Evolutionary conservation across 2,797 vertebrate species (phyloP).

Genomic region (Lophura swinhoii): DNA sequence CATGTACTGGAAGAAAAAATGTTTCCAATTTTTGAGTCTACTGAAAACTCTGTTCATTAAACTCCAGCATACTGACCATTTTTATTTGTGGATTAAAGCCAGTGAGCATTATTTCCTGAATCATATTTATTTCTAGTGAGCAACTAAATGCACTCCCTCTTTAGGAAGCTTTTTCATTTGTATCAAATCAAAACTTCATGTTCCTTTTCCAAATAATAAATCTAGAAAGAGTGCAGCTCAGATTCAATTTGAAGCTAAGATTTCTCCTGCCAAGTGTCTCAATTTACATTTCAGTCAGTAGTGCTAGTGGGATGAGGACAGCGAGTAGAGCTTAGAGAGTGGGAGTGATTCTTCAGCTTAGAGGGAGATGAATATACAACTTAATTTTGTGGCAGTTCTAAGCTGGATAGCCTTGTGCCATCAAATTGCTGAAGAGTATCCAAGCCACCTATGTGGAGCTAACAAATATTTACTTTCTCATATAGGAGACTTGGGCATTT

Average conservation of each 20-base stretch:
- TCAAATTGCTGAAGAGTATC: neutral
- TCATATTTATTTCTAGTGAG: neutral
- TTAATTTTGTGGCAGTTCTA: neutral
- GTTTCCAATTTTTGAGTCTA: neutral
- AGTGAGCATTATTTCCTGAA: neutral
- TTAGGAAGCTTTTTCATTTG: neutral
- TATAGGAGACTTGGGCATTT: neutral
- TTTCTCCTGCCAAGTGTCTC: neutral
- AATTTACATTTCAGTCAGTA: accelerated
- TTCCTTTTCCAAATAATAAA: neutral
- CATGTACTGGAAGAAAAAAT: neutral
- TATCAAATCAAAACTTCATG: neutral
- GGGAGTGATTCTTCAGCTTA: neutral
- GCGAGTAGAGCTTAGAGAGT: neutral
- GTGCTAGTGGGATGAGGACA: neutral
- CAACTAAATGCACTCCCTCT: neutral
- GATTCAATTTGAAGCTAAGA: neutral
- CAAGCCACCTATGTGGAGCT: neutral
- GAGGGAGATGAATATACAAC: neutral
- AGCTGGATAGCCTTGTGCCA: neutral
- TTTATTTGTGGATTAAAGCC: neutral
- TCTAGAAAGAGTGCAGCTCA: neutral
- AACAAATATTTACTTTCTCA: neutral
- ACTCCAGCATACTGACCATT: neutral
- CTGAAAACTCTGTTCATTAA: neutral